These are phyloP conservation scores for Nesidiocoris tenuis DNA, from an alignment of 2,888 invertebrate genomes.

Conservation along the genomic window DNA sequence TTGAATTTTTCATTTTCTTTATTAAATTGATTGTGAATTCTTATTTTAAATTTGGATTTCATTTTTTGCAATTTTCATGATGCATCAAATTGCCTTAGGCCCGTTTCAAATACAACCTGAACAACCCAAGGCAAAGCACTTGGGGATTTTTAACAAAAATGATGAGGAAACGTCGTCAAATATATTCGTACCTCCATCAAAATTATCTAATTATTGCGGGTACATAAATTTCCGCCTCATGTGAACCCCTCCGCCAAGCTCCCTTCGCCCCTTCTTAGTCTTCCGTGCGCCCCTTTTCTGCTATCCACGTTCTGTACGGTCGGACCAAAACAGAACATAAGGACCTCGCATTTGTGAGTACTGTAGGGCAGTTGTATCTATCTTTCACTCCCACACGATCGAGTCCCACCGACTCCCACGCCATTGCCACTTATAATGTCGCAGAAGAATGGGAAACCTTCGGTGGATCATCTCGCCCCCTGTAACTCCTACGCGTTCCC, in stretches of 20 bases:
- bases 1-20: too few relatives aligned
- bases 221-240: too few relatives aligned
- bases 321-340: background rate
- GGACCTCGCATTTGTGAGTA: background rate
- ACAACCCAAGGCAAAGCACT: too few relatives aligned
- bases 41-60: too few relatives aligned
- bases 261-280: background rate
- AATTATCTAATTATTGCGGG: too few relatives aligned
- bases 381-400: constrained; percentile 22
- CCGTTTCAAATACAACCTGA: too few relatives aligned
- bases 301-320: background rate
- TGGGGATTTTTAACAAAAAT: too few relatives aligned
- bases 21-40: too few relatives aligned
- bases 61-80: too few relatives aligned
- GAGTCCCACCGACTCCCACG: constrained; percentile 10
- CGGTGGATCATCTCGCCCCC: background rate
- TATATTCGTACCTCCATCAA: too few relatives aligned
- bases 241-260: constrained; percentile 13
- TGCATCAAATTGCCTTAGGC: too few relatives aligned
- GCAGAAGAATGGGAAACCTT: background rate
- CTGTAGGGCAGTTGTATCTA: background rate
- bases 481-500: background rate
- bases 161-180: too few relatives aligned
- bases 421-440: background rate
- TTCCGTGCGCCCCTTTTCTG: background rate